Conservation (phyloP, 2,797 vertebrate genomes). For the Acipenser oxyrinchus region DNA sequence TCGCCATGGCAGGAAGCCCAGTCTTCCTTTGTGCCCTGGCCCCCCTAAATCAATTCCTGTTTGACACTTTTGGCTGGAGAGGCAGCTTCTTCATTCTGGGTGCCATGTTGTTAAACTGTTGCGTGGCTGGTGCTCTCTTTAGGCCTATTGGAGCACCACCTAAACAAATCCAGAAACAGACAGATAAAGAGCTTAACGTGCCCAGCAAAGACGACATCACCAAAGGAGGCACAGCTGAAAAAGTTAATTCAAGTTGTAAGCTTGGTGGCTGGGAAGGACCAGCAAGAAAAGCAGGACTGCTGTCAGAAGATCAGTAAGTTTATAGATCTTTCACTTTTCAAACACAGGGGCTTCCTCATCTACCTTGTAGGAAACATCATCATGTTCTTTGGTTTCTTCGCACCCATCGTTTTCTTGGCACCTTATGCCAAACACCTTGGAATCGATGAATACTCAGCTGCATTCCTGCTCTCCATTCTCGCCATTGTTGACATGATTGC, state of each 20-base stretch:
- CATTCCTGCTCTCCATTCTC: constrained; percentile 68
- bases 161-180: neutral
- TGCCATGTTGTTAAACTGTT: constrained; percentile 67
- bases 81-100: constrained; percentile 74
- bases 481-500: constrained; percentile 69
- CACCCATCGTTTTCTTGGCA: constrained; percentile 69
- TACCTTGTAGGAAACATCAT: constrained; percentile 68
- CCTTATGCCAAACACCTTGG: constrained; percentile 58
- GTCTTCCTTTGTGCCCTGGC: constrained; percentile 67
- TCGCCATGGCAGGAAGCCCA: constrained; percentile 71
- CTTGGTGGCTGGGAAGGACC: constrained; percentile 17
- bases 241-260: neutral
- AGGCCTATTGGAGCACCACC: constrained; percentile 44
- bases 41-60: constrained; percentile 64
- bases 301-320: constrained; percentile 44
- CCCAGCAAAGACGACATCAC: neutral
- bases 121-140: constrained; percentile 73
- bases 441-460: constrained; percentile 61
- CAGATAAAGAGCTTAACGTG: neutral
- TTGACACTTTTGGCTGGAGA: constrained; percentile 68
- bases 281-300: constrained; percentile 34
- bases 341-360: constrained; percentile 68
- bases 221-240: constrained; percentile 15
- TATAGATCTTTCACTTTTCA: constrained; percentile 69
- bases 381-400: constrained; percentile 72